A percentile compares a stretch with the other conserved stretches of the same genome.
Conservation (phyloP, 2,797 vertebrate genomes). For the Schizopygopsis pylzovi region DNA sequence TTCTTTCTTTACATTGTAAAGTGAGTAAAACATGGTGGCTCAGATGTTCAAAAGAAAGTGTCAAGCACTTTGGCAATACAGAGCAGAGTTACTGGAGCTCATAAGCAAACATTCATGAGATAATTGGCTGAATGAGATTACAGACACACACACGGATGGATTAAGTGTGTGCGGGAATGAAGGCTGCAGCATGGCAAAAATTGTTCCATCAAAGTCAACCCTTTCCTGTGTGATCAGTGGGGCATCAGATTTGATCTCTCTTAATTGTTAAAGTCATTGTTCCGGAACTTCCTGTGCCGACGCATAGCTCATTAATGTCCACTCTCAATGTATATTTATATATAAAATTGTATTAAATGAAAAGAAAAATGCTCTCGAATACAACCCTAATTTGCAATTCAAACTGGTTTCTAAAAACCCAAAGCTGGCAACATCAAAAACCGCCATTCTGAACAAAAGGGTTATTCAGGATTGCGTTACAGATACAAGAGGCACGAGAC, state of each 20-base stretch:
- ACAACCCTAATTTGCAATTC: constrained; percentile 46
- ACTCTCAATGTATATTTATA: neutral
- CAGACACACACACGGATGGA: constrained; percentile 34
- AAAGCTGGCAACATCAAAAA: constrained; percentile 30
- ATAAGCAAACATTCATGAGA: constrained; percentile 53
- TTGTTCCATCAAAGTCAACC: constrained; percentile 52
- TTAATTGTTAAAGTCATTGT: constrained; percentile 55
- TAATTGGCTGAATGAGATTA: constrained; percentile 63
- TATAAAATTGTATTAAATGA: neutral
- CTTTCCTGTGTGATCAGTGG: constrained; percentile 53
- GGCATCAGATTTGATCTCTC: constrained; percentile 39
- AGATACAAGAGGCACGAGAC: constrained; percentile 16
- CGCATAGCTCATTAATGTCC: constrained; percentile 46
- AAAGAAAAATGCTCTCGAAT: constrained; percentile 41
- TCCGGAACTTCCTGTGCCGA: constrained; percentile 51
- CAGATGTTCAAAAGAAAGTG: constrained; percentile 27
- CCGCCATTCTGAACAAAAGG: constrained; percentile 30
- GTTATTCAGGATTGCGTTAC: constrained; percentile 19
- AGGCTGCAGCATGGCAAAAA: constrained; percentile 25
- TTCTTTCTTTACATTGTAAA: constrained; percentile 40
- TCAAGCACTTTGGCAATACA: constrained; percentile 5
- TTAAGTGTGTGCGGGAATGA: constrained; percentile 37
- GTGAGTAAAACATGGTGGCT: constrained; percentile 3
- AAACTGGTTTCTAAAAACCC: constrained; percentile 30
- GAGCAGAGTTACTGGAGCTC: constrained; percentile 42